Conservation (phyloP, 1,140 invertebrate genomes). For the Drosophila insularis region DNA sequence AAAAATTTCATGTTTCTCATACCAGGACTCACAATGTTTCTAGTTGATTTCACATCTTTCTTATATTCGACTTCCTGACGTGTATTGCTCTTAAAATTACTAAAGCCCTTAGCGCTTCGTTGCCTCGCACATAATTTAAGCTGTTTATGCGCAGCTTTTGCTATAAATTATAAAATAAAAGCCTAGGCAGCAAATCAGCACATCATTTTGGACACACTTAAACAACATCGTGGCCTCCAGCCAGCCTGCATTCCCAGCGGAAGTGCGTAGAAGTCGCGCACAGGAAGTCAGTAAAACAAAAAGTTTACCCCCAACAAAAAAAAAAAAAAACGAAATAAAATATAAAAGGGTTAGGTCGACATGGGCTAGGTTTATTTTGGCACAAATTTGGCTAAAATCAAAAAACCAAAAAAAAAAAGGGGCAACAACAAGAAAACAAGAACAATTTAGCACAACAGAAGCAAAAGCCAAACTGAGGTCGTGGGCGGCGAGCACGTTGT, state of each 20-base stretch:
- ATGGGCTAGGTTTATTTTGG: slow-evolving; percentile 32
- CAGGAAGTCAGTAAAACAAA: slow-evolving; percentile 60
- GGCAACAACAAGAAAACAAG: slow-evolving; percentile 24
- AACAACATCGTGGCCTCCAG: slow-evolving; percentile 16
- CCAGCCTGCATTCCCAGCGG: slow-evolving; percentile 36
- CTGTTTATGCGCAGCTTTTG: slow-evolving; percentile 64
- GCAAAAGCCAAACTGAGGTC: slow-evolving; percentile 1
- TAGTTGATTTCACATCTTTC: background rate
- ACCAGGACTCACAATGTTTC: background rate
- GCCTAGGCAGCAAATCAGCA: slow-evolving; percentile 64
- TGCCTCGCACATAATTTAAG: slow-evolving; percentile 68
- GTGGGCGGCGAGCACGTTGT: background rate
- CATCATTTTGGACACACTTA: slow-evolving; percentile 64
- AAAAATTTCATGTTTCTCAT: no score
- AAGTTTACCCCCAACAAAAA: slow-evolving; percentile 27
- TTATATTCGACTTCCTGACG: slow-evolving; percentile 10
- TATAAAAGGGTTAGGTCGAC: slow-evolving; percentile 47
- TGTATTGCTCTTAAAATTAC: slow-evolving; percentile 19
- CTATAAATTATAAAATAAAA: slow-evolving; percentile 78
- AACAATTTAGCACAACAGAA: slow-evolving; percentile 1
- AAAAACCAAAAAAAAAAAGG: slow-evolving; percentile 28
- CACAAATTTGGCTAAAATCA: slow-evolving; percentile 50
- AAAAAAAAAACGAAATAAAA: slow-evolving; percentile 24
- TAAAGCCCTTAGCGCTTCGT: slow-evolving; percentile 17
- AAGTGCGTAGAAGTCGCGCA: slow-evolving; percentile 63